Percentiles rank a stretch among this genome's conserved stretches.
phyloP scores from a whole-genome alignment of 2,113 vertebrate species.

The Ochotona princeps region DNA sequence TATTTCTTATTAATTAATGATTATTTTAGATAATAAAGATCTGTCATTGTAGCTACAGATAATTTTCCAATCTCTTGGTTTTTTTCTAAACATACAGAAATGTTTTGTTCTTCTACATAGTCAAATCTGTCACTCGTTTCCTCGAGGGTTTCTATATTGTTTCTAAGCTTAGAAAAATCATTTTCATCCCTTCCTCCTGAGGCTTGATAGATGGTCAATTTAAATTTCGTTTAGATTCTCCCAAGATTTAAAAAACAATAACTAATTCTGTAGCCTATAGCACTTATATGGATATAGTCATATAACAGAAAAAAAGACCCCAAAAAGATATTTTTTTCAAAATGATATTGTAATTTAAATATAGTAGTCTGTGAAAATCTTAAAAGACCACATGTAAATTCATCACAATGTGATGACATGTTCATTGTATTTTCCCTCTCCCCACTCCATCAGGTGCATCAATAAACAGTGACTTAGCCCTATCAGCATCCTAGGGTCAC shows the following conservation, averaged over 20 bases:
- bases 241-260: slow-evolving; percentile 62
- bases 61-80: slow-evolving; percentile 49
- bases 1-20: slow-evolving; percentile 44
- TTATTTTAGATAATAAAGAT: slow-evolving; percentile 56
- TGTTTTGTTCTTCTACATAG: slow-evolving; percentile 53
- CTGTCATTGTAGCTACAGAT: background rate
- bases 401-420: background rate
- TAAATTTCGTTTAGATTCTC: slow-evolving; percentile 74
- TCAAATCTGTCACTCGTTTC: slow-evolving; percentile 60
- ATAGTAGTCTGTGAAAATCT: slow-evolving; percentile 10
- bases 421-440: background rate
- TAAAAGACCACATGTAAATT: slow-evolving; percentile 44
- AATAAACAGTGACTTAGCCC: background rate
- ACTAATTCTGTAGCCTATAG: slow-evolving; percentile 58
- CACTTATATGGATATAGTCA: slow-evolving; percentile 35
- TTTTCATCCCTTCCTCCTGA: slow-evolving; percentile 65
- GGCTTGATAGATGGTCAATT: slow-evolving; percentile 72
- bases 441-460: background rate
- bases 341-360: slow-evolving; percentile 26
- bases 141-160: slow-evolving; percentile 62
- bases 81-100: background rate
- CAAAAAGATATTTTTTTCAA: slow-evolving; percentile 53
- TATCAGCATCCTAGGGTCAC: background rate
- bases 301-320: background rate
- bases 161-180: slow-evolving; percentile 71